These are phyloP conservation scores for Brachyptera risi DNA, from an alignment of 2,888 invertebrate species.

Conservation along the genomic window DNA sequence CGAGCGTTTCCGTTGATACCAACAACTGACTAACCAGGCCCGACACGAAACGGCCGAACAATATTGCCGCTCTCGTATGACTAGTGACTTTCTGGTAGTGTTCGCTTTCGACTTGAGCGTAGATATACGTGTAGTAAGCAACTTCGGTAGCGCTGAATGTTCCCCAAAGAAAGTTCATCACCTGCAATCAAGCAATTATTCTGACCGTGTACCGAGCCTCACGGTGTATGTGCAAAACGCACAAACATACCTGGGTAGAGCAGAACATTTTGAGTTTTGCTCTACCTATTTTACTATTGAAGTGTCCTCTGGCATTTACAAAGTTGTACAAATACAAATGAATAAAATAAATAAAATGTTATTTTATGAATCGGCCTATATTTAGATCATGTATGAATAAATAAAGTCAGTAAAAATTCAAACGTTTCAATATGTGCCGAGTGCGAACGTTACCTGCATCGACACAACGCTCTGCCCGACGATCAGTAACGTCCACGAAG, in stretches of 20 bases:
- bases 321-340: too few species aligned
- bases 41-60: slow-evolving; percentile 73
- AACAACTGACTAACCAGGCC: slow-evolving; percentile 71
- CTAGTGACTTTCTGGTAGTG: slow-evolving; percentile 82
- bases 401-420: too few species aligned
- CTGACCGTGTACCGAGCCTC: too few species aligned
- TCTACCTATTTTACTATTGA: too few species aligned
- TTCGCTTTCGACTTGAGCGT: slow-evolving; percentile 77
- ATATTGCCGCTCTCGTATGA: slow-evolving; percentile 75
- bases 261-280: too few species aligned
- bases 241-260: too few species aligned
- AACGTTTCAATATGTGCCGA: too few species aligned
- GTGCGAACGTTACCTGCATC: slow-evolving; percentile 69
- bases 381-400: too few species aligned
- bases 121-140: slow-evolving; percentile 91
- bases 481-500: slow-evolving; percentile 68
- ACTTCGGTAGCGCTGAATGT: slow-evolving; percentile 85
- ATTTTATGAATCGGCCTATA: too few species aligned
- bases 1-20: slow-evolving; percentile 59
- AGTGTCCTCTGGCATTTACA: too few species aligned
- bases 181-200: slow-evolving; percentile 35
- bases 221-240: too few species aligned
- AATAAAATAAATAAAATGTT: too few species aligned
- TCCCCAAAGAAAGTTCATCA: slow-evolving; percentile 73
- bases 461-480: slow-evolving; percentile 67